These are phyloP conservation scores for Phortica okadai DNA, from an alignment of 2,888 invertebrate genomes.

Conservation along the genomic window DNA sequence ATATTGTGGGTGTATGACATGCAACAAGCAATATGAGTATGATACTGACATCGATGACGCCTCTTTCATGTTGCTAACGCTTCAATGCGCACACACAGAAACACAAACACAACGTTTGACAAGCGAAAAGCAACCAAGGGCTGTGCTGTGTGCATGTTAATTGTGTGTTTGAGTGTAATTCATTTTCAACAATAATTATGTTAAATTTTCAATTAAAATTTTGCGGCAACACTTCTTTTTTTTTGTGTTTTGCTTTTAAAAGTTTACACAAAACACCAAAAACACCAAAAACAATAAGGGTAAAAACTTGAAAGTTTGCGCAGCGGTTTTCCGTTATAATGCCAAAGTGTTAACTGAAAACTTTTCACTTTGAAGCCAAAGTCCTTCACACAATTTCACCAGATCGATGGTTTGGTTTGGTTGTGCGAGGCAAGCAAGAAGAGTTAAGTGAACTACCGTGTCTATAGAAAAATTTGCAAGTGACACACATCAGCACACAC, in stretches of 20 bases:
- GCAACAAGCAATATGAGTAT: background rate
- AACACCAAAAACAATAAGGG: background rate
- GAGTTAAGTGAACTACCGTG: background rate
- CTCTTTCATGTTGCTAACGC: background rate
- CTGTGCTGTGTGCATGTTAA: too few species aligned
- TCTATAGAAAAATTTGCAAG: background rate
- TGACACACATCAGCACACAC: background rate
- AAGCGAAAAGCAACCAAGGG: too few species aligned
- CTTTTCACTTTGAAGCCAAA: background rate
- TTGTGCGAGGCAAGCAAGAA: background rate
- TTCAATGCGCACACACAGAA: background rate
- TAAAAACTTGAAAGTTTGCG: background rate
- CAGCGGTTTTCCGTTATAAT: background rate
- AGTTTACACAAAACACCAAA: too few species aligned
- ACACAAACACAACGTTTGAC: background rate
- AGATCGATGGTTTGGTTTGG: background rate
- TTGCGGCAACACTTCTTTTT: background rate
- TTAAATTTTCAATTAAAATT: background rate
- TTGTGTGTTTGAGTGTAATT: background rate
- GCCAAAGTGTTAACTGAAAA: background rate
- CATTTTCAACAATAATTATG: background rate
- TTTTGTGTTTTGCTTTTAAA: too few species aligned
- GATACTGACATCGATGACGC: background rate
- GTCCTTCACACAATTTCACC: background rate
- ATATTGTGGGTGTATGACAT: background rate